Conservation (phyloP, 2,113 vertebrate species). For the Gnathonemus echidnorhynchus region DNA sequence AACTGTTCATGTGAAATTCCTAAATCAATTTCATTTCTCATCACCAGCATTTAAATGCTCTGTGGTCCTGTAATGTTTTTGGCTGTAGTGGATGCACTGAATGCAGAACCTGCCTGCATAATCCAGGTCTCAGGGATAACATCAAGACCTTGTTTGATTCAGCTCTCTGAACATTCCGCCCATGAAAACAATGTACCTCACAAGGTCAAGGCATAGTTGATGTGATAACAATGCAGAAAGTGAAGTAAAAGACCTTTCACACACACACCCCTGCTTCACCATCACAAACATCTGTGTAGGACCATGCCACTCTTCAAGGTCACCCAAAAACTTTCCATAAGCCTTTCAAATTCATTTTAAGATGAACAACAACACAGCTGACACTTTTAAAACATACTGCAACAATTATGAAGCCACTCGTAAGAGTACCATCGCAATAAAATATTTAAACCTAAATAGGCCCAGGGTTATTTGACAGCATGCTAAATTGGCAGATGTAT, state of each 20-base stretch:
- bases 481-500: neutral
- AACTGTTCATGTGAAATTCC: neutral
- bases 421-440: neutral
- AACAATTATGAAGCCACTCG: neutral
- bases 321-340: neutral
- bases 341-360: neutral
- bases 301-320: neutral
- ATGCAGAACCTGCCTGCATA: neutral
- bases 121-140: neutral
- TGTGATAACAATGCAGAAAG: neutral
- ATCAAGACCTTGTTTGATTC: neutral
- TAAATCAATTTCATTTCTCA: neutral
- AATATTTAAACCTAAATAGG: neutral
- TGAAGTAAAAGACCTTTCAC: neutral
- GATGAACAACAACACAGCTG: neutral
- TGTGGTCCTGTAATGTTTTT: neutral
- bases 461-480: no score
- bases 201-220: neutral
- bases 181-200: neutral
- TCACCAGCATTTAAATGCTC: neutral
- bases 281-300: neutral
- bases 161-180: neutral
- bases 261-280: slow-evolving; percentile 13
- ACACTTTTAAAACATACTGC: neutral
- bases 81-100: neutral